Evolutionary conservation across 2,888 invertebrate genomes (phyloP).

Genomic region (Epirrhoe alternata): DNA sequence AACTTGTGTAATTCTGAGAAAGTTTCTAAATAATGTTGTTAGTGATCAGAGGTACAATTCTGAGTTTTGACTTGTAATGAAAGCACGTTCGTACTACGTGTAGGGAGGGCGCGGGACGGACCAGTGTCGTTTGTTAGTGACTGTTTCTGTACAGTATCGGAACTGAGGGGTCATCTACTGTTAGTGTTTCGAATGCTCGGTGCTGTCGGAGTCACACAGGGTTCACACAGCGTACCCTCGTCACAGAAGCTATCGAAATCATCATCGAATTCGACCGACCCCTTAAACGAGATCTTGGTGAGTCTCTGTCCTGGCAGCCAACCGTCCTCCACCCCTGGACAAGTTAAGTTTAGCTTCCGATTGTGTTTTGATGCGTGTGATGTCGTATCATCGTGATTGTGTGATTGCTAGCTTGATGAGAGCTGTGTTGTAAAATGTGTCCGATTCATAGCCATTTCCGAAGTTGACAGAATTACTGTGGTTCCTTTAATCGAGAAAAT

Average conservation of each 20-base stretch:
- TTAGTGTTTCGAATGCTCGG: slow-evolving; percentile 67
- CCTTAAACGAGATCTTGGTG: slow-evolving; percentile 82
- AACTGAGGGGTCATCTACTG: slow-evolving; percentile 49
- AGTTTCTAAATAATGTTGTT: background rate
- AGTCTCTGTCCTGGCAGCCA: slow-evolving; percentile 84
- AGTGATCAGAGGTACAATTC: background rate
- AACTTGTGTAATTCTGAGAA: background rate
- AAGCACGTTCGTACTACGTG: slow-evolving; percentile 30
- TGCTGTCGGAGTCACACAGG: slow-evolving; percentile 73
- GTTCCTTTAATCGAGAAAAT: slow-evolving; percentile 9
- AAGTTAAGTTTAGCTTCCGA: slow-evolving; percentile 72
- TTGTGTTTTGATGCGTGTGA: slow-evolving; percentile 55
- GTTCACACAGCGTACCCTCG: slow-evolving; percentile 76
- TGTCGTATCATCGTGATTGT: slow-evolving; percentile 49
- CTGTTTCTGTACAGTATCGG: slow-evolving; percentile 59
- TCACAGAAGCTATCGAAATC: slow-evolving; percentile 81
- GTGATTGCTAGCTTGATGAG: slow-evolving; percentile 55
- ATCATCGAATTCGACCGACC: slow-evolving; percentile 80
- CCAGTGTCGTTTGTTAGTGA: slow-evolving; percentile 57
- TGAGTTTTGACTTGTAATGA: slow-evolving; percentile 8
- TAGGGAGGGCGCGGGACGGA: slow-evolving; percentile 44
- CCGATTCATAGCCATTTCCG: slow-evolving; percentile 26
- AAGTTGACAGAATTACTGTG: background rate
- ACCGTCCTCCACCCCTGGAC: slow-evolving; percentile 80
- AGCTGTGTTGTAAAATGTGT: slow-evolving; percentile 49